phyloP scores from a whole-genome alignment of 2,113 vertebrate genomes.

The Crotalus helleri region DNA sequence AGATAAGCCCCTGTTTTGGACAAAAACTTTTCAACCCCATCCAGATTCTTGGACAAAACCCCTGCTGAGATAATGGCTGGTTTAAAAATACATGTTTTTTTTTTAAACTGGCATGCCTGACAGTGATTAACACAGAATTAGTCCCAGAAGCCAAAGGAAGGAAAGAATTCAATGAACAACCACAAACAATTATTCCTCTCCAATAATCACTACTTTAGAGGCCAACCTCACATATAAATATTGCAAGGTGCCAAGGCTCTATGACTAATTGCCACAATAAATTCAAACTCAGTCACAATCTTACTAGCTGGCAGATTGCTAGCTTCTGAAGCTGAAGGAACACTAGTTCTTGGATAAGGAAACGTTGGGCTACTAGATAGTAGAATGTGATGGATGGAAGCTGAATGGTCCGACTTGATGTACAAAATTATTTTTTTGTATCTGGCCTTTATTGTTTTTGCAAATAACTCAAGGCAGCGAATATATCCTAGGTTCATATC shows the following conservation, averaged over 20 bases:
- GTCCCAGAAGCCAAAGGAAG: conserved; percentile 51
- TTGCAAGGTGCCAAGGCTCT: conserved; percentile 51
- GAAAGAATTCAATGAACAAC: conserved; percentile 41
- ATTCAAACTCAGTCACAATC: conserved; percentile 48
- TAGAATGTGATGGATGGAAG: neutral
- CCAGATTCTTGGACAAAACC: neutral
- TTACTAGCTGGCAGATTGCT: conserved; percentile 44
- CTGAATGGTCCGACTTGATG: neutral
- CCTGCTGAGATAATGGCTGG: conserved; percentile 44
- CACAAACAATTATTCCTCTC: conserved; percentile 65
- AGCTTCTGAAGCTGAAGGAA: conserved; percentile 7
- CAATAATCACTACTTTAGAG: conserved; percentile 65
- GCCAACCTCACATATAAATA: conserved; percentile 62
- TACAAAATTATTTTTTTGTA: too few relatives aligned
- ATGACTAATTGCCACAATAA: conserved; percentile 61
- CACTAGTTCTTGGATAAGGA: conserved; percentile 25
- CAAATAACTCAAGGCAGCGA: too few relatives aligned
- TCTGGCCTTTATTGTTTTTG: too few relatives aligned
- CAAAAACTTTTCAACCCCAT: neutral
- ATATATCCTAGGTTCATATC: too few relatives aligned
- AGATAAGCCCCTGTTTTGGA: neutral
- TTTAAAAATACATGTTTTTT: conserved; percentile 25
- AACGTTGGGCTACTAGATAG: neutral
- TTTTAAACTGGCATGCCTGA: conserved; percentile 46
- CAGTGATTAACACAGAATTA: conserved; percentile 42